Evolutionary conservation across 2,888 invertebrate genomes (phyloP), one percentile per base, ranked within the genome.

Genomic region (Zaprionus obscuricornis): DNA sequence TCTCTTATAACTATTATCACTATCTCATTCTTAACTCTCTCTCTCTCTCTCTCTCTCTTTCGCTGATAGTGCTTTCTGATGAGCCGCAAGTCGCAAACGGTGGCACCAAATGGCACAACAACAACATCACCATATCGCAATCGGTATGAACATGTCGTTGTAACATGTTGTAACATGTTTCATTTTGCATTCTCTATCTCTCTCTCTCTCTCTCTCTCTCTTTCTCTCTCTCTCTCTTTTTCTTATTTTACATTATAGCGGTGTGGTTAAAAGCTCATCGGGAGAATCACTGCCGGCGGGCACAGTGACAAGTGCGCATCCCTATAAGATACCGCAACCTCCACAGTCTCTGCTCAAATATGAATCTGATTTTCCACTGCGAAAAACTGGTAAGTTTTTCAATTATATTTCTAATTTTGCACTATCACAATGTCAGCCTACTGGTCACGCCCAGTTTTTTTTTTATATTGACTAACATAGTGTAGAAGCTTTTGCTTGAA

Each of bases 321-420:
- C 94, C 1, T 94, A 94, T 91, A 91, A 94, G 85, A 92, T 94
- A 90, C 93, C 93, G 33, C 93, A 93, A 75, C 91, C 94, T 69
- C 92, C 92, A 79, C 90, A 67, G 86, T 82, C 90, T 31, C 74
- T 91, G 73, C 77, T 91, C 65, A 91, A 91, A 88, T 91, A 91
- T 83, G 91, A 91, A 75, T 88, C 91, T 62, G 98, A 98, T 92
- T 98, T 97, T 91, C 98, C 98, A 43, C 93, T 98, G 34, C 91
- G 98, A 84, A 98, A 98, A 93, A 98, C 98, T 92, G 98, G 98
- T 98, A 91, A 90, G 92, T 86, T 8, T 2, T 14, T 11, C n/a
- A n/a, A n/a, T n/a, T n/a, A n/a, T n/a, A n/a, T n/a, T n/a, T n/a
- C n/a, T n/a, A n/a, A n/a, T n/a, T n/a, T n/a, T n/a, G n/a, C n/a